phyloP scores from a whole-genome alignment of 2,113 vertebrate genomes.

The Limanda limanda region DNA sequence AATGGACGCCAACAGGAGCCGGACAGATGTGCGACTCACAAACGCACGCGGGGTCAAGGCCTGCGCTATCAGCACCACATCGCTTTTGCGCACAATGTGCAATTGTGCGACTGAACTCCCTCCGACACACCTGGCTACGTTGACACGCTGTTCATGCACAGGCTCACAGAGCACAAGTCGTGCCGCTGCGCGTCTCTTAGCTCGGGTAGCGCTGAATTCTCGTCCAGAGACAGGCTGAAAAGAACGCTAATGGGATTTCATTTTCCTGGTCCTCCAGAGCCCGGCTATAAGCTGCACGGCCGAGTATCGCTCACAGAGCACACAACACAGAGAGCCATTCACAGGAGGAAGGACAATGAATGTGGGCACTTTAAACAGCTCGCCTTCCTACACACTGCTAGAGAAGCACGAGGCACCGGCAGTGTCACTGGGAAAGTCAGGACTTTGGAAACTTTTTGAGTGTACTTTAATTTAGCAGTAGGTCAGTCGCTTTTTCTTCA shows the following conservation, averaged over 20 bases:
- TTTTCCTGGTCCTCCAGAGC: conserved; percentile 62
- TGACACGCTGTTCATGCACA: conserved; percentile 42
- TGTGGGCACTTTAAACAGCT: conserved; percentile 23
- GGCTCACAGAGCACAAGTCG: conserved; percentile 10
- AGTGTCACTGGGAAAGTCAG: neutral
- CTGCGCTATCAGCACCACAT: no score
- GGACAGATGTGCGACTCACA: neutral
- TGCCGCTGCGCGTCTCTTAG: conserved; percentile 21
- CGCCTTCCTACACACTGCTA: conserved; percentile 36
- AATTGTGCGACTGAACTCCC: neutral
- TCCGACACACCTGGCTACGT: conserved; percentile 14
- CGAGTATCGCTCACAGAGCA: conserved; percentile 30
- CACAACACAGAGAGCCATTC: conserved; percentile 50
- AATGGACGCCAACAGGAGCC: conserved; percentile 28
- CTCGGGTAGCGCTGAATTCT: conserved; percentile 48
- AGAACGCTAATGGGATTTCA: conserved; percentile 65
- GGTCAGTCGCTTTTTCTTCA: no score
- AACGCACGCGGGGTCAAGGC: neutral
- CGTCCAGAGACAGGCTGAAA: conserved; percentile 54
- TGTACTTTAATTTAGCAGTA: no score
- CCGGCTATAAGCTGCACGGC: conserved; percentile 40
- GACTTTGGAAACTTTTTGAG: no score
- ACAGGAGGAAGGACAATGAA: conserved; percentile 56
- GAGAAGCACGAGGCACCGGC: conserved; percentile 18
- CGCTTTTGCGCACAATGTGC: neutral